These are phyloP conservation scores for Acleris literana DNA, from an alignment of 2,888 invertebrate genomes.

Conservation along the genomic window DNA sequence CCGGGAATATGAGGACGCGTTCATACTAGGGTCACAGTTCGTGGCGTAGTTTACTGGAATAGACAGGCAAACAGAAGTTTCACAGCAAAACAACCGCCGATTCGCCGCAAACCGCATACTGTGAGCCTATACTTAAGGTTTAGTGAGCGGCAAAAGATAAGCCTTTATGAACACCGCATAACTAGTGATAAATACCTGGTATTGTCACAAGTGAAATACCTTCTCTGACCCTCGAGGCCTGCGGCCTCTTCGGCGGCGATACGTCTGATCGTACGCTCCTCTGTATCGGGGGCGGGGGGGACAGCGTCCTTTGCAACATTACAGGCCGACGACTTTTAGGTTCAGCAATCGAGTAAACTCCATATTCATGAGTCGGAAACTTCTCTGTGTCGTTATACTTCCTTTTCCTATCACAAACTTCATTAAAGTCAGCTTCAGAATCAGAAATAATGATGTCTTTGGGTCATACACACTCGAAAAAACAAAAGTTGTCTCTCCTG, in stretches of 20 bases:
- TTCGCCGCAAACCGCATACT: no score
- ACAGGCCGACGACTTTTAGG: constrained; percentile 51
- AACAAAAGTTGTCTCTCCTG: no score
- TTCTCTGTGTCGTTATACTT: constrained; percentile 61
- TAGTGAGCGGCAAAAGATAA: no score
- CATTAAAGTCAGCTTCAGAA: constrained; percentile 47
- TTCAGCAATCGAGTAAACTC: constrained; percentile 70
- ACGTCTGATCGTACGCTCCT: constrained; percentile 52
- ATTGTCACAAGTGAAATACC: constrained; percentile 47
- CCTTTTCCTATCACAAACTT: constrained; percentile 65
- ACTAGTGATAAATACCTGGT: no score
- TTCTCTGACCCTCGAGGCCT: constrained; percentile 61
- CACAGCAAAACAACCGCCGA: no score
- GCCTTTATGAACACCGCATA: no score
- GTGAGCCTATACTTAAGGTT: no score
- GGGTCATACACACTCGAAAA: no score
- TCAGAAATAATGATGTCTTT: background rate
- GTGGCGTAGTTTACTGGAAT: no score
- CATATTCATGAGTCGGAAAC: constrained; percentile 67
- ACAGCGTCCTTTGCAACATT: constrained; percentile 56
- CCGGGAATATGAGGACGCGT: no score
- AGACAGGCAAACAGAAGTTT: no score
- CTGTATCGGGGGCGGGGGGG: constrained; percentile 58
- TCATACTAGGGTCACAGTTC: no score
- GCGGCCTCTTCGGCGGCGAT: constrained; percentile 50